A percentile compares a stretch with the other conserved stretches of the same genome.
phyloP scores from a whole-genome alignment of 2,113 vertebrate species.

The Uria aalge region DNA sequence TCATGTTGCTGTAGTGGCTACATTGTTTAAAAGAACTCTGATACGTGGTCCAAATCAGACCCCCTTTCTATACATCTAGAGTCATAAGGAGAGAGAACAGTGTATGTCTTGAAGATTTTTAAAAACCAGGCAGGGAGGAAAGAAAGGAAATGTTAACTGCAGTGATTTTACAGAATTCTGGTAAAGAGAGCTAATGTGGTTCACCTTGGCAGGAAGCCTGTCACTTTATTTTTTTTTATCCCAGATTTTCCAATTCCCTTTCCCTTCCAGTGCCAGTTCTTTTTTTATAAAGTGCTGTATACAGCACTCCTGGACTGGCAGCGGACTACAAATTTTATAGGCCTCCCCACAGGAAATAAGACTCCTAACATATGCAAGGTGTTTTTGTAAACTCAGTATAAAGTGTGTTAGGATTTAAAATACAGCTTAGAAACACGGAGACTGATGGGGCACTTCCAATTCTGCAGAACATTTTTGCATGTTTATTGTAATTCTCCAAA shows the following conservation, averaged over 20 bases:
- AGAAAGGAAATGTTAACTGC: neutral
- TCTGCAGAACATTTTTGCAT: neutral
- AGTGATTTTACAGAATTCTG: neutral
- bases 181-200: neutral
- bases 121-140: neutral
- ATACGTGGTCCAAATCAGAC: neutral
- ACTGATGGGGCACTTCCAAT: neutral
- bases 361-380: neutral
- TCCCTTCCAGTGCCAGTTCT: neutral
- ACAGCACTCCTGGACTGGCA: neutral
- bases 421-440: neutral
- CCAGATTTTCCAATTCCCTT: neutral
- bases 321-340: neutral
- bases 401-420: neutral
- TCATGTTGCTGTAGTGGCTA: neutral
- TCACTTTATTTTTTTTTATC: neutral
- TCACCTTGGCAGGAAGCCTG: neutral
- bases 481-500: neutral
- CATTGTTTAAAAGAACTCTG: neutral
- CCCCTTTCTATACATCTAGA: neutral
- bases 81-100: neutral
- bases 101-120: neutral
- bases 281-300: neutral
- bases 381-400: neutral
- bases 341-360: neutral